phyloP scores from a whole-genome alignment of 2,113 vertebrate genomes.

The Acanthisitta chloris region DNA sequence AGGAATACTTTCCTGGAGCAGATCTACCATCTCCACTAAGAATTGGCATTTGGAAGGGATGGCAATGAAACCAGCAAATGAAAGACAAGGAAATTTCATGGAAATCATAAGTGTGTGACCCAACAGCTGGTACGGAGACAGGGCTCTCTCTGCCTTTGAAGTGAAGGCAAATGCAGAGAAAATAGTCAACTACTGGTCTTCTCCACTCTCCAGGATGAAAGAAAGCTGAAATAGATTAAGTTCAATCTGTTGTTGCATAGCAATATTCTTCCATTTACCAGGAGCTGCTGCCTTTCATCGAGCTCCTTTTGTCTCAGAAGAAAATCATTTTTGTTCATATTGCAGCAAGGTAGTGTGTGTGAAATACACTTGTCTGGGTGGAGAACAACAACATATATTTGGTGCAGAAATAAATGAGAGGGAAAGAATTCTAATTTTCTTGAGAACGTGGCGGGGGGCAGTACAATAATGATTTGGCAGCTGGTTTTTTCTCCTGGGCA shows the following conservation, averaged over 20 bases:
- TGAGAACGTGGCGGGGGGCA: not conserved
- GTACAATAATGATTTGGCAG: conserved; percentile 17
- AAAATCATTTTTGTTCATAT: conserved; percentile 9
- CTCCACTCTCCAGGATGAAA: not conserved
- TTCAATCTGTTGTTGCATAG: conserved; percentile 43
- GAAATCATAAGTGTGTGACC: not conserved
- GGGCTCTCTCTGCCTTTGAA: not conserved
- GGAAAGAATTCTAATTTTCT: conserved; percentile 35
- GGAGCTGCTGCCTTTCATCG: conserved; percentile 35
- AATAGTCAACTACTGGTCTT: not conserved
- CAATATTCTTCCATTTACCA: conserved; percentile 25
- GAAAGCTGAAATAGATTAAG: not conserved
- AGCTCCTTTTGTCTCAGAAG: conserved; percentile 37
- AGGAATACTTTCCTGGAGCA: not conserved
- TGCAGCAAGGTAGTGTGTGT: not conserved
- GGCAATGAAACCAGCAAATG: not conserved
- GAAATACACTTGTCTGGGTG: conserved; percentile 19
- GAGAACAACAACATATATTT: not conserved
- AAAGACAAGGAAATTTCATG: not conserved
- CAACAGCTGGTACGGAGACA: not conserved
- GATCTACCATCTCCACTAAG: not conserved
- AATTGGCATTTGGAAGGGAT: not conserved
- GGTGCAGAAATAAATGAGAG: not conserved
- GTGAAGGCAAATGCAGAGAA: not conserved
- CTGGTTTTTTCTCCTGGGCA: conserved; percentile 12